phyloP scores from a whole-genome alignment of 2,888 invertebrate species.

The Megamerina dolium region DNA sequence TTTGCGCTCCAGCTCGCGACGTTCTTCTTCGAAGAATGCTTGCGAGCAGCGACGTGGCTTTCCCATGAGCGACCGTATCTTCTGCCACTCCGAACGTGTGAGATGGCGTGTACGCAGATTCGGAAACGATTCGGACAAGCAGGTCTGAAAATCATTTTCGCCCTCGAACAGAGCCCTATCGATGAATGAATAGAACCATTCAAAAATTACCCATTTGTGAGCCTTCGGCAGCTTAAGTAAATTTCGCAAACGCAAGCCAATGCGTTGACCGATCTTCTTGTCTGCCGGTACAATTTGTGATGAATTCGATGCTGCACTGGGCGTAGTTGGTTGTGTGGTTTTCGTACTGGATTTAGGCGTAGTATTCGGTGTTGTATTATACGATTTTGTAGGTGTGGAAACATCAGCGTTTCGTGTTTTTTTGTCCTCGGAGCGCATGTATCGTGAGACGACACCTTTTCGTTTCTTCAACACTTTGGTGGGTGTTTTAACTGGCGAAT shows the following conservation, averaged over 20 bases:
- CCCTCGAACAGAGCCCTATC: constrained; percentile 91
- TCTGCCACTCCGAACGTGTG: constrained; percentile 90
- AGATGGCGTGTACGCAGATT: constrained; percentile 78
- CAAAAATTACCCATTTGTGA: constrained; percentile 98
- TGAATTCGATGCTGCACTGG: constrained; percentile 10
- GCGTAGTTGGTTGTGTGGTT: constrained; percentile 11
- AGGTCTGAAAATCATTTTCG: constrained; percentile 89
- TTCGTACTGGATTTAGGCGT: constrained; percentile 21
- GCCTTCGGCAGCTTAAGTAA: constrained; percentile 95
- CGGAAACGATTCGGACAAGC: constrained; percentile 90
- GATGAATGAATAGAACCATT: constrained; percentile 99
- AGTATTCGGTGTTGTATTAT: constrained; percentile 17
- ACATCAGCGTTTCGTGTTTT: constrained; percentile 10
- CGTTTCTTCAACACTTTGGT: constrained; percentile 50
- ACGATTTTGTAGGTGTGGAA: constrained; percentile 18
- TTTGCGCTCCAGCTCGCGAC: constrained; percentile 82
- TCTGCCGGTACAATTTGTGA: constrained; percentile 57
- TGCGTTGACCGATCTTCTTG: constrained; percentile 79
- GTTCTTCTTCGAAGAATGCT: constrained; percentile 93
- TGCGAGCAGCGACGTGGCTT: constrained; percentile 92
- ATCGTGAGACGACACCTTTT: constrained; percentile 46
- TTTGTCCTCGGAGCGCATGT: constrained; percentile 42
- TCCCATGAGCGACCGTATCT: constrained; percentile 92
- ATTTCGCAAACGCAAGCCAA: constrained; percentile 84
- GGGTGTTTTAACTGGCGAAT: constrained; percentile 53